A percentile compares a stretch with the other conserved stretches of the same genome.
Evolutionary conservation across 1,140 invertebrate genomes (phyloP).

Genomic region (Drosophila sp.): DNA sequence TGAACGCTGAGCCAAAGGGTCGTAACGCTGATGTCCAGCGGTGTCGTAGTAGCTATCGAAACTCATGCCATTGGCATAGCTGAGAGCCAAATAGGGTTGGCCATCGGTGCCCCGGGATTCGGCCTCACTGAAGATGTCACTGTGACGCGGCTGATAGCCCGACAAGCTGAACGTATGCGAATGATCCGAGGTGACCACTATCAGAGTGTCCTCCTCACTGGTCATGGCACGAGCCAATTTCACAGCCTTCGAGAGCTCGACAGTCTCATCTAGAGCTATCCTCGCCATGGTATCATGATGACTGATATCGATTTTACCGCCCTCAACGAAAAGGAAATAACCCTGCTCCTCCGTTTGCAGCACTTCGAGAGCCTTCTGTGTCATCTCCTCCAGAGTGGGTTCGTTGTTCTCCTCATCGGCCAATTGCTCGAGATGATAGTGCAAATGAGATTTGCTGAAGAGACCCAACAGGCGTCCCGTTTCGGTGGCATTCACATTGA

Average conservation of each 20-base stretch:
- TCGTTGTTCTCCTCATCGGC: slow-evolving; percentile 83
- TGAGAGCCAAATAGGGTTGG: slow-evolving; percentile 87
- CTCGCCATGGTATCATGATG: slow-evolving; percentile 90
- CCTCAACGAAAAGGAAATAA: slow-evolving; percentile 85
- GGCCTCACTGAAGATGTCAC: slow-evolving; percentile 84
- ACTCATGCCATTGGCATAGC: slow-evolving; percentile 89
- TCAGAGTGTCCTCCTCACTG: slow-evolving; percentile 85
- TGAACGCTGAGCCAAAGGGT: slow-evolving; percentile 41
- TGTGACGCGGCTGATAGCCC: slow-evolving; percentile 86
- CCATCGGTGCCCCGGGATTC: slow-evolving; percentile 80
- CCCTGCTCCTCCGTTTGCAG: slow-evolving; percentile 90
- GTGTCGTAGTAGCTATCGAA: slow-evolving; percentile 81
- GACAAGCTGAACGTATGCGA: slow-evolving; percentile 87
- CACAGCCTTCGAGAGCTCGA: slow-evolving; percentile 86
- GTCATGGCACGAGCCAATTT: slow-evolving; percentile 84
- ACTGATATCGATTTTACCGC: slow-evolving; percentile 91
- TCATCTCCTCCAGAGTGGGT: slow-evolving; percentile 92
- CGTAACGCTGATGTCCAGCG: slow-evolving; percentile 63
- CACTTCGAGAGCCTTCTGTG: slow-evolving; percentile 90
- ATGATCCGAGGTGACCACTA: slow-evolving; percentile 89
- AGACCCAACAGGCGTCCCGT: slow-evolving; percentile 84
- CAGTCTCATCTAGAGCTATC: slow-evolving; percentile 87
- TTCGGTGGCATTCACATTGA: slow-evolving; percentile 70
- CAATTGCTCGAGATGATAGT: slow-evolving; percentile 85
- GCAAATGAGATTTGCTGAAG: slow-evolving; percentile 84